These are phyloP conservation scores for Brachyptera putata DNA, from an alignment of 2,888 invertebrate genomes.

Conservation along the genomic window DNA sequence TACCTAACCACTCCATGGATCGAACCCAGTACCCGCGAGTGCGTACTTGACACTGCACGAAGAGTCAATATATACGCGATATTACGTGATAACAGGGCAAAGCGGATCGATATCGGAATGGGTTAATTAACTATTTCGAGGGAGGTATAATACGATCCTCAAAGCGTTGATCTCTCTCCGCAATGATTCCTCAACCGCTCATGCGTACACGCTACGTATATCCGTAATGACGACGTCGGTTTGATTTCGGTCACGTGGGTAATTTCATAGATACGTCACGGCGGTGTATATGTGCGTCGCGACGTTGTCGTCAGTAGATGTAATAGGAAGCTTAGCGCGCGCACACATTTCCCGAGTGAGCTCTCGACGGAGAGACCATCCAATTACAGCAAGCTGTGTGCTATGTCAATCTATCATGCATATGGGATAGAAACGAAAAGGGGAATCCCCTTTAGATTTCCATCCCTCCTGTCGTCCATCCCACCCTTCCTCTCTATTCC, in stretches of 20 bases:
- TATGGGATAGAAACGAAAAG: neutral
- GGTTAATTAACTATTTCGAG: neutral
- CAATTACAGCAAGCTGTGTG: constrained; percentile 13
- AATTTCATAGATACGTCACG: neutral
- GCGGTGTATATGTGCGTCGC: constrained; percentile 3
- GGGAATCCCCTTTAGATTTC: constrained; percentile 3
- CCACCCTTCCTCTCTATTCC: too few species aligned
- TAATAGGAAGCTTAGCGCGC: constrained; percentile 18
- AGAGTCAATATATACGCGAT: too few species aligned
- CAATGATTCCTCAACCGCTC: too few species aligned
- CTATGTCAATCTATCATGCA: constrained; percentile 9
- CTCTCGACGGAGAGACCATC: constrained; percentile 1
- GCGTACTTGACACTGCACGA: too few species aligned
- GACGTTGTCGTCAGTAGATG: neutral
- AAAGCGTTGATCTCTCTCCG: too few species aligned
- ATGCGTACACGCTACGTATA: too few species aligned
- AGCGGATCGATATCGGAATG: neutral
- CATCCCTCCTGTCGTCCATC: constrained; percentile 1
- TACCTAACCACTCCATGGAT: neutral
- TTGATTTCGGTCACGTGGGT: neutral
- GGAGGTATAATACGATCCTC: neutral
- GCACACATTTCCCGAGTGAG: constrained; percentile 16
- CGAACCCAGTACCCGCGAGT: neutral
- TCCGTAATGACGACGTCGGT: too few species aligned
- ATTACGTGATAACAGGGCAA: neutral